A percentile compares a stretch with the other conserved stretches of the same genome.
These are phyloP conservation scores for Herminia tarsipennalis DNA, from an alignment of 2,888 invertebrate genomes.

Conservation along the genomic window DNA sequence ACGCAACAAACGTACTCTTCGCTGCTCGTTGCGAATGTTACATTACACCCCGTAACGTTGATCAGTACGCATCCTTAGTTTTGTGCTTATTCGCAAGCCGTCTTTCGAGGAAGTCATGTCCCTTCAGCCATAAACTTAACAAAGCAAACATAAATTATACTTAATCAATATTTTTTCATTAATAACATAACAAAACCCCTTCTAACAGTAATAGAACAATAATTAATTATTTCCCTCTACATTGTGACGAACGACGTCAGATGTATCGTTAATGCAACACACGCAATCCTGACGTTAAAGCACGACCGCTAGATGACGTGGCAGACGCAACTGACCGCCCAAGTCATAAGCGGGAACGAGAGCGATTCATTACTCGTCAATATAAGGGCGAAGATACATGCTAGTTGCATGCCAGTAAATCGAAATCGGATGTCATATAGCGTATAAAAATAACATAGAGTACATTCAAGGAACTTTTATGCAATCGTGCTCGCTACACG, in stretches of 20 bases:
- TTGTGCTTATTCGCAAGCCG: no score
- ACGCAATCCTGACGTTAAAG: constrained; percentile 3
- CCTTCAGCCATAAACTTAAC: no score
- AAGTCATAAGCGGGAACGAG: constrained; percentile 3
- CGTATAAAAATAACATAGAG: no score
- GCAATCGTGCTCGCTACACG: no score
- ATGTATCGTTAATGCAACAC: constrained; percentile 28
- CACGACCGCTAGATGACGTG: constrained; percentile 12
- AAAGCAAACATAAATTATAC: background rate
- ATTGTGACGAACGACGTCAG: constrained; percentile 21
- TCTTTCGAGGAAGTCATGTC: no score
- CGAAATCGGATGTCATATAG: no score
- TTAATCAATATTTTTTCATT: background rate
- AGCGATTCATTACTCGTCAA: background rate
- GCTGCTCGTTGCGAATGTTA: no score
- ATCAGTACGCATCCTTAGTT: no score
- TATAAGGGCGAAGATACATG: background rate
- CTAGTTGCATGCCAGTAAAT: background rate
- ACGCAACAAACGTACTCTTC: no score
- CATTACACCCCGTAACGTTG: no score
- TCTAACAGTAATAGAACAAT: background rate
- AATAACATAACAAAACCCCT: background rate
- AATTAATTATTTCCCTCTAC: constrained; percentile 6
- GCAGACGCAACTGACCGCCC: background rate
- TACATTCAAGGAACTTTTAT: no score